Conservation (phyloP, 2,113 vertebrate species). For the Pachyramphus minor region DNA sequence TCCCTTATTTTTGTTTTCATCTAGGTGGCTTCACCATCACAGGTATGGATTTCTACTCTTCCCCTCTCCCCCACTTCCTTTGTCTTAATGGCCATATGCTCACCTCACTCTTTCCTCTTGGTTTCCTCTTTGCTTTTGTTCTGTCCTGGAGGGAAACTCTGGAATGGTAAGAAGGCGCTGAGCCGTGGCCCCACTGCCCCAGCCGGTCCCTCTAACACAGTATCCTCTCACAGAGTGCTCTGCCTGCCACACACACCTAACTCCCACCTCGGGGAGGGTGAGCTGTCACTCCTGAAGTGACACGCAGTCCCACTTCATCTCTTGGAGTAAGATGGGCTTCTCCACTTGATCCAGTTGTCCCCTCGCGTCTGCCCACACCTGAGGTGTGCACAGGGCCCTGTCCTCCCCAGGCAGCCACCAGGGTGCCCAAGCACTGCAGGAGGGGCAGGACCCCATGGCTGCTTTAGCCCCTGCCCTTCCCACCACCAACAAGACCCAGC, state of each 20-base stretch:
- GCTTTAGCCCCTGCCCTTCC: not conserved
- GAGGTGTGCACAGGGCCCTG: not conserved
- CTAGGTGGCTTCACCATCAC: constrained; percentile 82
- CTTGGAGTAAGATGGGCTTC: not conserved
- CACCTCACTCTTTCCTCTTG: constrained; percentile 41
- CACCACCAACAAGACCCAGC: not conserved
- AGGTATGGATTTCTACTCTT: constrained; percentile 74
- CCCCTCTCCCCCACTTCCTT: not conserved
- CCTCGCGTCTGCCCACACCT: not conserved
- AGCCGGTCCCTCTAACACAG: not conserved
- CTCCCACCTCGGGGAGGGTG: not conserved
- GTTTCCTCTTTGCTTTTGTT: constrained; percentile 53
- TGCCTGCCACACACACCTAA: constrained; percentile 48
- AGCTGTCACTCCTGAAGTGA: not conserved
- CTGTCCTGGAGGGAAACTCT: constrained; percentile 72
- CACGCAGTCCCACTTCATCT: not conserved
- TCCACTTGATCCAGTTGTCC: not conserved
- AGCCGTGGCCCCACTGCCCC: fast-evolving
- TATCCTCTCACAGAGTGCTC: constrained; percentile 23
- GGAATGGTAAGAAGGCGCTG: constrained; percentile 72
- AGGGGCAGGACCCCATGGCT: not conserved
- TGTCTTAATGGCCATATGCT: not conserved
- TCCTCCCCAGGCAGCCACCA: not conserved
- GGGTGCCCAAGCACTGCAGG: fast-evolving
- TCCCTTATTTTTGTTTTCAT: constrained; percentile 54